A percentile compares a stretch with the other conserved stretches of the same genome.
Conservation (phyloP, 2,888 invertebrate genomes). For the Aphodius granarius region DNA sequence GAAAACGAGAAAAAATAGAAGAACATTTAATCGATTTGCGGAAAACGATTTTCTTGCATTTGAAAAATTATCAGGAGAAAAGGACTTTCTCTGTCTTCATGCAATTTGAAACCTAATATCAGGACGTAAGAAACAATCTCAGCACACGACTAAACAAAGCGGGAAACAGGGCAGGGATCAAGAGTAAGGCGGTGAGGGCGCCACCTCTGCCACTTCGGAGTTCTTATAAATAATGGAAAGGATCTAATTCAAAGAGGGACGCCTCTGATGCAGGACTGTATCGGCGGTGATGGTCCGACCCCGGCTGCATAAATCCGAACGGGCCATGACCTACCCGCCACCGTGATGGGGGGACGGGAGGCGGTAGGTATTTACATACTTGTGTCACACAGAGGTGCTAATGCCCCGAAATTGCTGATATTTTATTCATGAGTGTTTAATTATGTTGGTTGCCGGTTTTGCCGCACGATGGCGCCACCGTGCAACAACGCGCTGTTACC, state of each 20-base stretch:
- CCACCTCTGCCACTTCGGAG: too few relatives aligned
- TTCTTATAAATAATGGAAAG: conserved; percentile 18
- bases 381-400: conserved; percentile 39
- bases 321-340: background rate
- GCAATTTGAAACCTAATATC: too few relatives aligned
- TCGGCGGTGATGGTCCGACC: background rate
- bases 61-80: too few relatives aligned
- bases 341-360: background rate
- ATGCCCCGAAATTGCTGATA: conserved; percentile 41
- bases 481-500: background rate
- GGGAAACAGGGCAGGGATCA: too few relatives aligned
- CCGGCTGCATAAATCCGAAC: conserved; percentile 6
- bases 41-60: too few relatives aligned
- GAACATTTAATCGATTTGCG: too few relatives aligned
- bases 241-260: conserved; percentile 8
- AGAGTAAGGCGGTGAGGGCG: too few relatives aligned
- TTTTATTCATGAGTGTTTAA: conserved; percentile 40
- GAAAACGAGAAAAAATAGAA: background rate
- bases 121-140: too few relatives aligned
- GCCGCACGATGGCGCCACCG: conserved; percentile 6
- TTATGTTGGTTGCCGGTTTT: conserved; percentile 27
- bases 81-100: too few relatives aligned
- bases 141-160: too few relatives aligned
- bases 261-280: background rate
- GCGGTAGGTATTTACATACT: conserved; percentile 35